Evolutionary conservation across 2,888 invertebrate genomes (phyloP).

Genomic region (Polydrusus cervinus): DNA sequence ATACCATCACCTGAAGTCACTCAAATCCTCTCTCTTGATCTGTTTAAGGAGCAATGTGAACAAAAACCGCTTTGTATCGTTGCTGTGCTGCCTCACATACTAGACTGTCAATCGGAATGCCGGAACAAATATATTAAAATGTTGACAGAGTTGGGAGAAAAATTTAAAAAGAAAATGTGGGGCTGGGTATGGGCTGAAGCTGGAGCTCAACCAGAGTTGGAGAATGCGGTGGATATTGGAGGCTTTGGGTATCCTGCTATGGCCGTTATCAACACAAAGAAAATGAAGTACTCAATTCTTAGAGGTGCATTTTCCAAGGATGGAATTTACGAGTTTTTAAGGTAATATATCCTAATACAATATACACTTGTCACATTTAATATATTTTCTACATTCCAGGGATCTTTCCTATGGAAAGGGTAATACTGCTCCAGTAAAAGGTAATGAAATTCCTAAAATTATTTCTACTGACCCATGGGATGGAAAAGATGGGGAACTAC

Average conservation of each 20-base stretch:
- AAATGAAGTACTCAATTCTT: slow-evolving; percentile 95
- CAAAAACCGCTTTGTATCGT: slow-evolving; percentile 93
- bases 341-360: slow-evolving; percentile 63
- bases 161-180: slow-evolving; percentile 96
- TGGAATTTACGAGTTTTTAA: slow-evolving; percentile 96
- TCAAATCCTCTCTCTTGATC: slow-evolving; percentile 74
- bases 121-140: slow-evolving; percentile 88
- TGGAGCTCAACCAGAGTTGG: slow-evolving; percentile 86
- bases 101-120: slow-evolving; percentile 96
- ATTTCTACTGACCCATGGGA: slow-evolving; percentile 87
- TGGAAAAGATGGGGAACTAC: slow-evolving; percentile 93
- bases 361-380: neutral
- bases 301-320: slow-evolving; percentile 94
- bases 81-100: slow-evolving; percentile 93
- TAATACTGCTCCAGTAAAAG: slow-evolving; percentile 90
- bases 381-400: slow-evolving; percentile 66
- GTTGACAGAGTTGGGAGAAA: slow-evolving; percentile 85
- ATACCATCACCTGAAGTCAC: slow-evolving; percentile 91
- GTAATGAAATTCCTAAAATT: slow-evolving; percentile 86
- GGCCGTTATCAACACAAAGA: slow-evolving; percentile 96
- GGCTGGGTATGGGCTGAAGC: slow-evolving; percentile 93
- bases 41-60: slow-evolving; percentile 85
- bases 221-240: slow-evolving; percentile 94
- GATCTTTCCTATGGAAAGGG: slow-evolving; percentile 95
- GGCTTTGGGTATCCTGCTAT: slow-evolving; percentile 99